phyloP scores from a whole-genome alignment of 2,888 invertebrate genomes.

The Apoda limacodes region DNA sequence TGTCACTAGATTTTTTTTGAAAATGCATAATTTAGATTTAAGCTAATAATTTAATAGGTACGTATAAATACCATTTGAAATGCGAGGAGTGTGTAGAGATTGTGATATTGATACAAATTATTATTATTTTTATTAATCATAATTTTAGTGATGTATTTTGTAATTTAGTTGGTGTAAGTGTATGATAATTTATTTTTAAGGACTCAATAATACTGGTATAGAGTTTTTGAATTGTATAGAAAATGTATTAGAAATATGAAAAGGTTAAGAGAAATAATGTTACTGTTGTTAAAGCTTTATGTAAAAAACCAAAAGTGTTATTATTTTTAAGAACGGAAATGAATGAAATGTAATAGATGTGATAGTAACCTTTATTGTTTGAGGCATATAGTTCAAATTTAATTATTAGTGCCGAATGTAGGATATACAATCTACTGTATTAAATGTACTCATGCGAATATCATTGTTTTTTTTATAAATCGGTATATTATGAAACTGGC shows the following conservation, averaged over 20 bases:
- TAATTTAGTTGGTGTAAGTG: background rate
- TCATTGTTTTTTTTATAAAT: too few species aligned
- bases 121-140: background rate
- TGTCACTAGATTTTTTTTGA: conserved; percentile 52
- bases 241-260: conserved; percentile 47
- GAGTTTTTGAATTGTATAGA: conserved; percentile 31
- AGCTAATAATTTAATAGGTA: conserved; percentile 34
- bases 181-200: too few species aligned
- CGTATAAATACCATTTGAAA: conserved; percentile 24
- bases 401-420: too few species aligned
- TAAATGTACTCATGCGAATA: too few species aligned
- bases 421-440: too few species aligned
- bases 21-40: conserved; percentile 60
- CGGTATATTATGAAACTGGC: too few species aligned
- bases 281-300: conserved; percentile 66
- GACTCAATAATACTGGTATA: background rate
- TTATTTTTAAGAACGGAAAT: conserved; percentile 53
- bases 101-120: too few species aligned
- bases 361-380: too few species aligned
- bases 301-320: conserved; percentile 65
- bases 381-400: conserved; percentile 6
- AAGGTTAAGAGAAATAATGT: background rate
- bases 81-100: too few species aligned
- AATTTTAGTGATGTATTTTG: background rate
- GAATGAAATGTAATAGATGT: too few species aligned